Evolutionary conservation across 2,888 invertebrate genomes (phyloP), one percentile per base, ranked within the genome.

Genomic region (Mesochorus sp.): DNA sequence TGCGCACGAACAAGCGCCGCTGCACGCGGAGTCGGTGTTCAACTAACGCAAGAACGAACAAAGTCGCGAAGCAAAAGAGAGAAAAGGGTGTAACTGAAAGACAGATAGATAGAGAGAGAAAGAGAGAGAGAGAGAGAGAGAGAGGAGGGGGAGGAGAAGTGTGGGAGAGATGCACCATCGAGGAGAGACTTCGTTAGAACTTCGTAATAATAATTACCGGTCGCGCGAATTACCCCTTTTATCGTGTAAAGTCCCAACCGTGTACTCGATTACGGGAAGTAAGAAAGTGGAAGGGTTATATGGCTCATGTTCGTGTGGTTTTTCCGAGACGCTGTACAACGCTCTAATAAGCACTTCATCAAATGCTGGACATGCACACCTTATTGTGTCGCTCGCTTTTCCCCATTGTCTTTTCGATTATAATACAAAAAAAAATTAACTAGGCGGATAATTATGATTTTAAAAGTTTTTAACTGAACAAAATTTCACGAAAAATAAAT

Each of bases 141-240:
- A 3, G 19, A 57, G 57, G 3, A 17, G 21, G 37, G 21, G 12
- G 2, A 6, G 14, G 28, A 57, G 55, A 55, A 42, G 49, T 3
- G 24, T 47, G 21, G 47, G 39, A 17, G 14, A 14, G 37, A 37
- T 37, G 26, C 68, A 53, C 19, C 44, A 37, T 31, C 51, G 21
- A 49, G 34, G 49, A 57, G 70, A 75, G 71, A 76, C 76, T 77
- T 80, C 77, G 81, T 83, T 85, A 83, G 72, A 78, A 81, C 77
- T 77, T 81, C 76, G 81, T 80, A 80, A 85, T 83, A 84, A 84
- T 80, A 81, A 76, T 70, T 73, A 76, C 77, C 68, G 66, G 66
- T 75, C 44, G 44, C 31, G 55, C 70, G 75, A 76, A 72, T 76
- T 76, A 61, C 53, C 59, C 61, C 71, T 47, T 71, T 71, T 76